Conservation (phyloP, 2,797 vertebrate genomes). For the Myripristis murdjan region DNA sequence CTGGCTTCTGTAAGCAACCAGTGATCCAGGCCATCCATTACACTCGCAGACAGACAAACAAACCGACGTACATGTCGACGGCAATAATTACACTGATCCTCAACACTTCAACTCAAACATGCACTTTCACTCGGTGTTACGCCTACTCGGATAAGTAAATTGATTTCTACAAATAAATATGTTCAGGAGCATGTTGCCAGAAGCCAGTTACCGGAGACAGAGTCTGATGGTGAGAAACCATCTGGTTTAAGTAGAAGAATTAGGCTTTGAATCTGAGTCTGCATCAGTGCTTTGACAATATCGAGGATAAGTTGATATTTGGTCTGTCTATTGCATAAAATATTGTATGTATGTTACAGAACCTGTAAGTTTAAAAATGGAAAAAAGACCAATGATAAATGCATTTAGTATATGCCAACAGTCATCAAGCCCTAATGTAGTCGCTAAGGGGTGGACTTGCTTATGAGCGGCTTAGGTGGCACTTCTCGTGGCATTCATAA, state of each 20-base stretch:
- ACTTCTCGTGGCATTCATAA: background rate
- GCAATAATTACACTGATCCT: slow-evolving; percentile 17
- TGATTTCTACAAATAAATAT: slow-evolving; percentile 22
- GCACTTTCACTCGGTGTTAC: too few species aligned
- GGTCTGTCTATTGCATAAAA: too few species aligned
- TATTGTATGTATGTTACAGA: too few species aligned
- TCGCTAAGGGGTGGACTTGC: background rate
- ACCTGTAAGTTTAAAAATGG: background rate
- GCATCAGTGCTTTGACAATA: background rate
- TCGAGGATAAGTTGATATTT: background rate
- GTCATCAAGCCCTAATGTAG: background rate
- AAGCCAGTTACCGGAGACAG: background rate
- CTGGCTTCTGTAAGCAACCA: slow-evolving; percentile 59
- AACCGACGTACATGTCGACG: slow-evolving; percentile 4
- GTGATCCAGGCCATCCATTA: slow-evolving; percentile 45
- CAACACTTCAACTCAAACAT: too few species aligned
- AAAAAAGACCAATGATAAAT: background rate
- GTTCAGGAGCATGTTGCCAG: slow-evolving; percentile 20
- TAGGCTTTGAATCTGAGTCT: too few species aligned
- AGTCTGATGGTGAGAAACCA: background rate
- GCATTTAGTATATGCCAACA: background rate
- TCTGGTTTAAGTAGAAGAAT: too few species aligned
- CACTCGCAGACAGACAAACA: slow-evolving; percentile 44
- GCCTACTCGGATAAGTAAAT: too few species aligned
- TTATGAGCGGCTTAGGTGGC: background rate